Percentiles rank a stretch among this genome's conserved stretches.
Conservation (phyloP, 35 echinoderm and acorn worm species). For the Amphiura filiformis region DNA sequence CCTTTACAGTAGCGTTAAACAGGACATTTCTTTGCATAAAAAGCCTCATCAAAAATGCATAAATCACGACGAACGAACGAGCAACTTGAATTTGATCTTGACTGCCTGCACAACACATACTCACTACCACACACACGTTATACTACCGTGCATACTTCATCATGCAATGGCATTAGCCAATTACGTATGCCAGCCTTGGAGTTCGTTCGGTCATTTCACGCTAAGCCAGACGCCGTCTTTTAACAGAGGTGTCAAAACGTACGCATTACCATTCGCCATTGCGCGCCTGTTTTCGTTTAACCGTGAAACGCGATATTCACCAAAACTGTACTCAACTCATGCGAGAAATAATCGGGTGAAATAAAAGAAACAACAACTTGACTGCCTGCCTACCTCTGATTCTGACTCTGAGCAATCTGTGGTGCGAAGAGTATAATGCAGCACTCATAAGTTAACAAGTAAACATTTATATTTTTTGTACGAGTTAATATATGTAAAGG, state of each 20-base stretch:
- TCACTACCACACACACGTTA: too few species aligned
- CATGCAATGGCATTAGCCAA: too few species aligned
- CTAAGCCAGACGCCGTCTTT: neutral
- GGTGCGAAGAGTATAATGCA: too few species aligned
- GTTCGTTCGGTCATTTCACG: neutral
- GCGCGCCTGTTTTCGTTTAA: conserved; percentile 33
- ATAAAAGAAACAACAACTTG: too few species aligned
- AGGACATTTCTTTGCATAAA: neutral
- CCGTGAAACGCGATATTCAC: conserved; percentile 60
- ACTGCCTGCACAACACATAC: neutral
- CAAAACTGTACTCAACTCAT: conserved; percentile 43
- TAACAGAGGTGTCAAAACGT: neutral
- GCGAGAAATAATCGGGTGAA: conserved; percentile 44
- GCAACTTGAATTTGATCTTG: neutral
- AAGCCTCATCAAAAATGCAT: neutral
- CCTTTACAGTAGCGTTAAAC: too few species aligned
- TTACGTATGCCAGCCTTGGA: neutral
- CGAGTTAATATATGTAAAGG: too few species aligned
- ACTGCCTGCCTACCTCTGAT: too few species aligned
- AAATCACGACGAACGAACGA: neutral
- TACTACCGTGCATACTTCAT: too few species aligned
- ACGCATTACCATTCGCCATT: neutral
- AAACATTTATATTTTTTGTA: too few species aligned
- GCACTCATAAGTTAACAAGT: too few species aligned
- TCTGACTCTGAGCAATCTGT: too few species aligned